phyloP scores from a whole-genome alignment of 2,888 invertebrate genomes.

The Diaperis boleti region DNA sequence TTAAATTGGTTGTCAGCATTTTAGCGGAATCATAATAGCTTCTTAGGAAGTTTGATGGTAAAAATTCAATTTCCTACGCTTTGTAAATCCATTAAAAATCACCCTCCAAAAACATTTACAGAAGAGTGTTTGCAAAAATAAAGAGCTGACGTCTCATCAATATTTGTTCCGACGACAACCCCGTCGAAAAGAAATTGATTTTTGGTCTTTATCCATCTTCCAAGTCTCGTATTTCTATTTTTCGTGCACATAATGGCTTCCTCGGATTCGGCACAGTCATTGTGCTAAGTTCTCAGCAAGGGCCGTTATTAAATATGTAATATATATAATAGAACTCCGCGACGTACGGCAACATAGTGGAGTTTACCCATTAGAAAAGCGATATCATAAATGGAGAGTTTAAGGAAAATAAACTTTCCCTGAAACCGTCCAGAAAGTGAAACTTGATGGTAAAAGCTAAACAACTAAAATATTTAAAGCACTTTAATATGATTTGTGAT shows the following conservation, averaged over 20 bases:
- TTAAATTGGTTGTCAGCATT: too few species aligned
- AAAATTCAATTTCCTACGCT: too few species aligned
- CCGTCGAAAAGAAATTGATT: constrained; percentile 2
- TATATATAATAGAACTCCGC: constrained; percentile 12
- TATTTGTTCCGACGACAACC: neutral
- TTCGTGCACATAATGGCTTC: constrained; percentile 21
- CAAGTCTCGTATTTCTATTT: constrained; percentile 9
- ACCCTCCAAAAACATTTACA: neutral
- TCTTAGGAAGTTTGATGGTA: too few species aligned
- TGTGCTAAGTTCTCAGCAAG: constrained; percentile 9
- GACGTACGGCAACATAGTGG: constrained; percentile 4
- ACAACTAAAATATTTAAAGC: too few species aligned
- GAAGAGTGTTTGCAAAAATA: too few species aligned
- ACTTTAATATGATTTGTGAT: too few species aligned
- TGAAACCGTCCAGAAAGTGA: too few species aligned
- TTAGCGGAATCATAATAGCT: too few species aligned
- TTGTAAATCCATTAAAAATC: too few species aligned
- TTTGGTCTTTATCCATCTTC: neutral
- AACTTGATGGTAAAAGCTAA: too few species aligned
- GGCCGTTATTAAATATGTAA: constrained; percentile 28
- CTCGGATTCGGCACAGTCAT: constrained; percentile 9
- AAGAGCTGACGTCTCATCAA: neutral
- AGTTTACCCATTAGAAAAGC: constrained; percentile 25
- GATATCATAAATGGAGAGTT: constrained; percentile 7
- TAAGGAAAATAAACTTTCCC: constrained; percentile 14